A percentile compares a stretch with the other conserved stretches of the same genome.
Evolutionary conservation across 2,797 vertebrate species (phyloP).

Genomic region (Molossus alvarezi): DNA sequence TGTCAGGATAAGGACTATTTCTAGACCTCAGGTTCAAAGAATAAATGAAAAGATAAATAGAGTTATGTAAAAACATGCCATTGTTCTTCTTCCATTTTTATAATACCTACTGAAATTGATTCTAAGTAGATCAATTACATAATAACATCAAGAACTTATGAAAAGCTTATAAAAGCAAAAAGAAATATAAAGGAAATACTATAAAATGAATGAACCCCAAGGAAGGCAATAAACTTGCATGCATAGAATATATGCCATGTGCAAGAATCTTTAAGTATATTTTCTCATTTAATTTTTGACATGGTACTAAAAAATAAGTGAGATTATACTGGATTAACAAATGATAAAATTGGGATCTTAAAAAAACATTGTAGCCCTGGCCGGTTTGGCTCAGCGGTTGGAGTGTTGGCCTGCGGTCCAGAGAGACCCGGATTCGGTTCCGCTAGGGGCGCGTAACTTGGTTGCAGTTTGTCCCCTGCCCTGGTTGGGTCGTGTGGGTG

Average conservation of each 20-base stretch:
- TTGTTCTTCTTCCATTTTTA: not conserved
- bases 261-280: not conserved
- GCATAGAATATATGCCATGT: not conserved
- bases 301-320: not conserved
- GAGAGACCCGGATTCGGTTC: no score
- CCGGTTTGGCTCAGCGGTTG: no score
- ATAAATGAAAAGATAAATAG: not conserved
- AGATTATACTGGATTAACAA: not conserved
- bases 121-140: not conserved
- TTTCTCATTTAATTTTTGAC: constrained; percentile 20
- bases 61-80: not conserved
- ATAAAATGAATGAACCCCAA: not conserved
- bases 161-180: constrained; percentile 27
- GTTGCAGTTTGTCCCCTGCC: no score
- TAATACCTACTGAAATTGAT: not conserved
- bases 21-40: constrained; percentile 36
- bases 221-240: not conserved
- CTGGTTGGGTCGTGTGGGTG: no score
- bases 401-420: no score
- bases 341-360: not conserved
- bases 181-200: not conserved
- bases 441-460: no score
- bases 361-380: not conserved
- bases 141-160: constrained; percentile 34
- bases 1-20: constrained; percentile 8